Base-by-base conservation (phyloP, 1,140 invertebrate species). In the Calliopsis andreniformis region DNA sequence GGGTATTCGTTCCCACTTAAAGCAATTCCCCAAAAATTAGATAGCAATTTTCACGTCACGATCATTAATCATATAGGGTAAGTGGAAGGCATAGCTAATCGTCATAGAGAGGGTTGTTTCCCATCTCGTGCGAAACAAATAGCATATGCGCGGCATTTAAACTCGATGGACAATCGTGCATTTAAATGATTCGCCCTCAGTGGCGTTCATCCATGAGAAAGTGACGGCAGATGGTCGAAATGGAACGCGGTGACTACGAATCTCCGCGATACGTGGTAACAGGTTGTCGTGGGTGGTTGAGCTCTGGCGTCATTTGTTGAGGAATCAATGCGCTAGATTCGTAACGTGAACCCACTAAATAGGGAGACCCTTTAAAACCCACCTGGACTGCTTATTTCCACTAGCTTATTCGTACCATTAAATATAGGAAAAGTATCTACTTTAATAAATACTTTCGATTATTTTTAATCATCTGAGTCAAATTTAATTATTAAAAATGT, bases 81-180 rank as follows among this genome's bases (percentile, higher is more conserved):
- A n/a, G 7, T 0, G 23, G 16, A 25, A 8, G 0, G 35, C 14
- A 5, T 4, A 0, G 55, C 12, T 66, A 64, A 73, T 73, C 53
- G 47, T 14, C 10, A 23, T 1, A 14, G 8, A 12, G 39, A 66
- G 45, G 62, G 62, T 61, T 73, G 61, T 3, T 23, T 18, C 14
- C 35, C 18, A 64, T 88, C 83, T 87, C 86, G 86, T 90, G 89
- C 90, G 89, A 91, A 90, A 90, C 75, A 89, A 87, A 85, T 80
- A 84, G 80, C 89, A 91, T 90, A 75, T 75, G 87, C 90, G 87
- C 90, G 89, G 87, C 80, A 86, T 90, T 90, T 89, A 87, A 91
- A 89, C 69, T 71, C 64, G 32, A 8, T 59, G 16, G 56, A 30
- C n/a, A n/a, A 45, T 61, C 45, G 58, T 73, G 64, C 81, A 83